These are phyloP conservation scores for Rhopalosiphum nymphaeae DNA, from an alignment of 2,888 invertebrate genomes.

Conservation along the genomic window DNA sequence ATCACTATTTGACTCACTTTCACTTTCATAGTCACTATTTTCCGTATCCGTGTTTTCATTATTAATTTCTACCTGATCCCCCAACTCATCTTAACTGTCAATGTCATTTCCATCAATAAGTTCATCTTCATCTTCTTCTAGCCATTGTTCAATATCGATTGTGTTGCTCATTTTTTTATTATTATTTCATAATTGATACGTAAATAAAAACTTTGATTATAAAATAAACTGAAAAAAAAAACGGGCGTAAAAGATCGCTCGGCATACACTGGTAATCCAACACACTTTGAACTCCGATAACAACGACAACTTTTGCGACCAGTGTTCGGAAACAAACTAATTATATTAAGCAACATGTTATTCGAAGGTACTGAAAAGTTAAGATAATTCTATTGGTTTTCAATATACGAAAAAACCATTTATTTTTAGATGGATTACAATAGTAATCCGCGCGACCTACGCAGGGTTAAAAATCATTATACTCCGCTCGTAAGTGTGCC, in stretches of 20 bases:
- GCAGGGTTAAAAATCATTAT: neutral
- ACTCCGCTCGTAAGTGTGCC: no score
- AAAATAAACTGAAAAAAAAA: constrained; percentile 21
- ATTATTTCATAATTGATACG: neutral
- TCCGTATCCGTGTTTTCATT: constrained; percentile 18
- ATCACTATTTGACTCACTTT: constrained; percentile 39
- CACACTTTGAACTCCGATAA: constrained; percentile 2
- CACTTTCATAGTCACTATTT: constrained; percentile 40
- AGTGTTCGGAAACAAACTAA: neutral
- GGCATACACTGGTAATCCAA: neutral
- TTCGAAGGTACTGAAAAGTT: constrained; percentile 21
- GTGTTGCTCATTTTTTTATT: constrained; percentile 34
- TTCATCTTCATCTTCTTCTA: constrained; percentile 38
- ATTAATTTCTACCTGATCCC: constrained; percentile 33
- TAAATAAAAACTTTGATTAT: constrained; percentile 6
- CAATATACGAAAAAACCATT: neutral
- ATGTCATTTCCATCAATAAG: constrained; percentile 33
- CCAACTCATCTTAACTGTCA: constrained; percentile 38
- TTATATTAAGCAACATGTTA: constrained; percentile 24
- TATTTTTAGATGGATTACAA: constrained; percentile 23
- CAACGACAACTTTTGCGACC: constrained; percentile 20
- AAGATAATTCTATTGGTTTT: neutral
- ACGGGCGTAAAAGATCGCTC: constrained; percentile 3
- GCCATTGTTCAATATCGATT: constrained; percentile 42
- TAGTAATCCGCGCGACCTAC: no score